Percentiles rank a stretch among this genome's conserved stretches.
Conservation (phyloP, 2,888 invertebrate species). For the Torymus texanus region DNA sequence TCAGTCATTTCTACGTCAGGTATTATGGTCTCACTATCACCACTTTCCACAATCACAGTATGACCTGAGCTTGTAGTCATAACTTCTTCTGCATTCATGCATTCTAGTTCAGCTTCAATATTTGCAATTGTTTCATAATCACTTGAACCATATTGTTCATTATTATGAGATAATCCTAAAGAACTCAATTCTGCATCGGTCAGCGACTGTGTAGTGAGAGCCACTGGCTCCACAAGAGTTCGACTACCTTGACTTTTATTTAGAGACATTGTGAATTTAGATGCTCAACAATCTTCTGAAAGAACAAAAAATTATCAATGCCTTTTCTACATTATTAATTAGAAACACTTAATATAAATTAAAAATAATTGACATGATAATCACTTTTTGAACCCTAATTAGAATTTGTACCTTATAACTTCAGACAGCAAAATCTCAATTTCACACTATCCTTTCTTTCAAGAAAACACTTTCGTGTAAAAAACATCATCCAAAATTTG, state of each 20-base stretch:
- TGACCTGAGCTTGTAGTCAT: conserved; percentile 68
- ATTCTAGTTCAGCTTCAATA: conserved; percentile 74
- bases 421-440: background rate
- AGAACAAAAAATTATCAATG: conserved; percentile 19
- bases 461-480: background rate
- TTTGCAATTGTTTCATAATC: conserved; percentile 75
- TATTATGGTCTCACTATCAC: conserved; percentile 62
- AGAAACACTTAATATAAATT: no score
- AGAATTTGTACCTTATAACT: background rate
- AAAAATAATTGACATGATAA: no score
- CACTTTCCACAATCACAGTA: conserved; percentile 45
- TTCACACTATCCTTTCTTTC: background rate
- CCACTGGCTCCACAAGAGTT: conserved; percentile 67
- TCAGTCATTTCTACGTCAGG: conserved; percentile 72
- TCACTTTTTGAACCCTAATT: background rate
- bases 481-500: conserved; percentile 23
- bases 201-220: conserved; percentile 66
- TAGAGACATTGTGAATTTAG: conserved; percentile 66
- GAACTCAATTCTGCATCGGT: conserved; percentile 69
- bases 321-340: no score
- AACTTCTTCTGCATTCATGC: conserved; percentile 73
- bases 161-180: conserved; percentile 65
- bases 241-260: conserved; percentile 67
- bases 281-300: conserved; percentile 31
- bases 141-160: conserved; percentile 68